Evolutionary conservation across 2,113 vertebrate species (phyloP).

Genomic region (Pholis gunnellus): DNA sequence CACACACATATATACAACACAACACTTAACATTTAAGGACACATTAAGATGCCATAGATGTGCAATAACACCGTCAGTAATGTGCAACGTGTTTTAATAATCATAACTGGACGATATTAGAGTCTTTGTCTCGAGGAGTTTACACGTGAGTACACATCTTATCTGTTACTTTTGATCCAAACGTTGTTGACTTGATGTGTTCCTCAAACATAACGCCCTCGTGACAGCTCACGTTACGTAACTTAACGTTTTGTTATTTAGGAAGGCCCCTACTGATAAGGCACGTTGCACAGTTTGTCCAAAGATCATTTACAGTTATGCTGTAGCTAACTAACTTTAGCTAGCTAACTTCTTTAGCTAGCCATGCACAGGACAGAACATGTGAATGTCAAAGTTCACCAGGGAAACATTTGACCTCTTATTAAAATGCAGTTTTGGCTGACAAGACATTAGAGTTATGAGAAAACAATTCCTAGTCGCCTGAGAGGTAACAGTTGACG

Average conservation of each 20-base stretch:
- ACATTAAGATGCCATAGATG: neutral
- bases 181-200: neutral
- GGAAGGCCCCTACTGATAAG: too few relatives aligned
- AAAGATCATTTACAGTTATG: neutral
- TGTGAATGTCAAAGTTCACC: constrained; percentile 41
- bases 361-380: neutral
- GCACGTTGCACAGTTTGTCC: neutral
- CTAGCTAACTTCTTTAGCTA: constrained; percentile 21
- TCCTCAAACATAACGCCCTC: neutral
- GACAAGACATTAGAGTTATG: neutral
- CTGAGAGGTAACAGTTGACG: neutral
- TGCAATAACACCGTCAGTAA: neutral
- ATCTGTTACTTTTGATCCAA: neutral
- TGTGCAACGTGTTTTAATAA: neutral
- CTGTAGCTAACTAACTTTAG: neutral
- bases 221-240: neutral
- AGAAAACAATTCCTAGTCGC: accelerated
- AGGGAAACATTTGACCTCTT: neutral
- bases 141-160: neutral
- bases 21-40: neutral
- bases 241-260: neutral
- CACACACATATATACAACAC: too few relatives aligned
- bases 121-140: neutral
- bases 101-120: neutral
- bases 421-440: neutral